Conservation (phyloP, 2,113 vertebrate genomes). For the Ovis canadensis region DNA sequence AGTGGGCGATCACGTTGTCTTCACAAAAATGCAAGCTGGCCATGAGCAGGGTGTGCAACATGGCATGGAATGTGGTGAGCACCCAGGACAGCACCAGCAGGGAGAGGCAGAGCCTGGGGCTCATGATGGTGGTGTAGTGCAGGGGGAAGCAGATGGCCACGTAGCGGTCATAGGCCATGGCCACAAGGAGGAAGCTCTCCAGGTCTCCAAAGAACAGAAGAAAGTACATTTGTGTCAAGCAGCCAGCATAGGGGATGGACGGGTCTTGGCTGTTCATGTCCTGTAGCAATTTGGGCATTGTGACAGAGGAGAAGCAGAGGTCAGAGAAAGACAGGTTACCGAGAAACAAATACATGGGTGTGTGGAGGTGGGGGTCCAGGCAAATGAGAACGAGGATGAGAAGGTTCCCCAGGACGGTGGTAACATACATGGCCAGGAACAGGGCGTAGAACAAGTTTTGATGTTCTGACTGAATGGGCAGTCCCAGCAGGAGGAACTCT, state of each 20-base stretch:
- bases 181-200: not conserved
- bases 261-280: not conserved
- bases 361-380: slow-evolving; percentile 29
- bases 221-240: not conserved
- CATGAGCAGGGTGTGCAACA: slow-evolving; percentile 58
- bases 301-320: not conserved
- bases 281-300: not conserved
- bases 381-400: slow-evolving; percentile 11
- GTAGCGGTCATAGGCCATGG: not conserved
- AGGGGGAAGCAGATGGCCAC: not conserved
- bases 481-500: not conserved
- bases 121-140: not conserved
- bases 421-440: not conserved
- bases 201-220: not conserved
- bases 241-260: not conserved
- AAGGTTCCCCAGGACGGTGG: slow-evolving; percentile 24
- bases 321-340: not conserved
- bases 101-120: not conserved
- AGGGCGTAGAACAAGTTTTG: rapidly evolving
- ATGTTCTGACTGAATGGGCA: rapidly evolving
- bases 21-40: slow-evolving; percentile 42
- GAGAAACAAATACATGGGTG: slow-evolving; percentile 61
- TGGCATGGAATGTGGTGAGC: not conserved
- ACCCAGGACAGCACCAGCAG: slow-evolving; percentile 38
- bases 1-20: slow-evolving; percentile 47